These are phyloP conservation scores for Aphidoletes aphidimyza DNA, from an alignment of 2,888 invertebrate genomes.

Conservation along the genomic window DNA sequence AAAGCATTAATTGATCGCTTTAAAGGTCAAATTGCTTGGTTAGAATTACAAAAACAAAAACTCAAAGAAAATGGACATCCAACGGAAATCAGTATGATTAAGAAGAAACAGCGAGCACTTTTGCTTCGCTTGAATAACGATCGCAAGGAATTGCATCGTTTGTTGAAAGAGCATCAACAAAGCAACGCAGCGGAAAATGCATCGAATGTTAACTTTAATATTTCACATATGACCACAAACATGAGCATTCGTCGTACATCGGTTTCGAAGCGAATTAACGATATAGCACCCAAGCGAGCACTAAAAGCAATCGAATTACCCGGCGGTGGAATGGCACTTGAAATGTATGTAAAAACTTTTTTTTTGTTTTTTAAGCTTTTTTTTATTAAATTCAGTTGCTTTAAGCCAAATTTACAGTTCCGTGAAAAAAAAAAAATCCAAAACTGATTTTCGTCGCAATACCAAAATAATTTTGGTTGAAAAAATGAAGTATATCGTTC, in stretches of 20 bases:
- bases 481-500: too few species aligned
- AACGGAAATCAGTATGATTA: conserved; percentile 70
- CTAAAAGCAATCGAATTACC: conserved; percentile 23
- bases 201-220: conserved; percentile 5
- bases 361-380: not conserved
- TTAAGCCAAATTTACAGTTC: too few species aligned
- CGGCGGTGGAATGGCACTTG: conserved; percentile 8
- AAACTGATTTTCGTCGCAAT: too few species aligned
- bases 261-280: not conserved
- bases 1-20: conserved; percentile 75
- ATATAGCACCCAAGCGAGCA: not conserved
- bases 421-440: too few species aligned
- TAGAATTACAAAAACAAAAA: conserved; percentile 74
- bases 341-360: conserved; percentile 50
- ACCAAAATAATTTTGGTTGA: too few species aligned
- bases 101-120: conserved; percentile 76
- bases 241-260: conserved; percentile 47
- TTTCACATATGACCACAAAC: conserved; percentile 35
- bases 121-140: conserved; percentile 75
- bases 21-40: conserved; percentile 72
- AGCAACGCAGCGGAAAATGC: not conserved
- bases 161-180: conserved; percentile 30
- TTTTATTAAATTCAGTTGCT: not conserved
- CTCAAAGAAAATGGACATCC: conserved; percentile 70
- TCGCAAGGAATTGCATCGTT: conserved; percentile 75